These are phyloP conservation scores for Indicator maculatus DNA, from an alignment of 2,113 vertebrate species.

Conservation along the genomic window DNA sequence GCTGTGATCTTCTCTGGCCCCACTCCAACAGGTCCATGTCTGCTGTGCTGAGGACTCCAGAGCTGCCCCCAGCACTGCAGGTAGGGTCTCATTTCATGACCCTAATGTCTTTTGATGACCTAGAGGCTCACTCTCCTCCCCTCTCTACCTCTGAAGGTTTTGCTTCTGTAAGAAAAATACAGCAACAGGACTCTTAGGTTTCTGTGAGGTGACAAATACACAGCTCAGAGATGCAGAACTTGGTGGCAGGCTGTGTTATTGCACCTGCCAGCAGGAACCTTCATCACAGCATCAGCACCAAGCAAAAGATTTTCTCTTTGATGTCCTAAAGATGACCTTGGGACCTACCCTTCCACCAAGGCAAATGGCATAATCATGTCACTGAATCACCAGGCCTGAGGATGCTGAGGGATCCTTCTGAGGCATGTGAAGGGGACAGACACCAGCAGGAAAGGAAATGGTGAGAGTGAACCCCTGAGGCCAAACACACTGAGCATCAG, in stretches of 20 bases:
- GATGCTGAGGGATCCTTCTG: neutral
- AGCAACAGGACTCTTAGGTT: neutral
- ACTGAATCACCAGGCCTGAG: neutral
- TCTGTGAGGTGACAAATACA: neutral
- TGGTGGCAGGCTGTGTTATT: neutral
- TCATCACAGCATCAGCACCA: neutral
- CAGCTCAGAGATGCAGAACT: neutral
- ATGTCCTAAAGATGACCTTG: neutral
- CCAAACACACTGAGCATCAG: neutral
- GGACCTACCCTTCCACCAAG: neutral
- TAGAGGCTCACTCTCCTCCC: neutral
- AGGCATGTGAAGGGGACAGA: neutral
- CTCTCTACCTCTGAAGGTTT: neutral
- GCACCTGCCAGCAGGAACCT: neutral
- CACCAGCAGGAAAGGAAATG: neutral
- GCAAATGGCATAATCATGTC: neutral
- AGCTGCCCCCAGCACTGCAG: neutral
- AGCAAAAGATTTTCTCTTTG: neutral
- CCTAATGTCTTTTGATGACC: neutral
- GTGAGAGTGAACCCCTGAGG: neutral
- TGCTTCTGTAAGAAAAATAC: neutral
- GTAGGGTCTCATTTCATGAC: neutral
- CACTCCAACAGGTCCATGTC: too few species aligned
- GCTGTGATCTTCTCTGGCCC: too few species aligned
- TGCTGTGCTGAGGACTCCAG: too few species aligned